Base-by-base conservation (phyloP, 2,113 vertebrate species). In the Podiceps cristatus region DNA sequence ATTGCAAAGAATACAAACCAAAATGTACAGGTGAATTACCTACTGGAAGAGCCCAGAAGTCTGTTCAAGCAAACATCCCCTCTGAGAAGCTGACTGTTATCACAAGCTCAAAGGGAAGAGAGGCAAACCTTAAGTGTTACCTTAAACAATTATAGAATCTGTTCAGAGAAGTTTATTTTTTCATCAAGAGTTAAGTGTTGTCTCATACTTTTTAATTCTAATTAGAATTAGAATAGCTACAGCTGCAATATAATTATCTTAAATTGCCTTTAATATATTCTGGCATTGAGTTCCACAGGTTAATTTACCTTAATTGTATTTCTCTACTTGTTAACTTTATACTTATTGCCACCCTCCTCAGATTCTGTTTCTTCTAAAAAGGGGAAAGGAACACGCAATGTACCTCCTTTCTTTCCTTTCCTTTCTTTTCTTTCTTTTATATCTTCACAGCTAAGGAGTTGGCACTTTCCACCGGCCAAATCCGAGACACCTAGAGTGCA, bases 401-500 rank as follows among this genome's bases (percentile, higher is more conserved):
- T 52, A 20, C 49, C 28, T 62, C 35, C 45, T 67, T 73, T 52
- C 33, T 29, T 69, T 62, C 35, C 45, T 67, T 73, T 52, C 33
- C n/a, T 69, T 74, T 20, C 10, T 20, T 69, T 74, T 24, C 10
- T 20, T n/a, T 59, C 56, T 59, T 63, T 53, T 64, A 2, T 31
- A 13, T 27, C 45, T 42, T 79, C 40, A 20, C 23, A 59, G 24
- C 67, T 64, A 40, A 42, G n/a, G 23, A 19, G n/a, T 10, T 59
- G 73, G 17, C 8, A 8, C 53, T 87, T 53, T 58, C 37, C n/a
- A 40, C 53, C 55, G 27, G 60, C 59, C 71, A 29, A 13, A 49
- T 18, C 68, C 3, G 5, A 67, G 53, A 8, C 15, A 7, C 0
- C 0, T 6, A 1, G 2, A 31, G 10, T 3, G 20, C 3, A 3